Evolutionary conservation across 2,888 invertebrate species (phyloP).

Genomic region (Drosophila planitibia): DNA sequence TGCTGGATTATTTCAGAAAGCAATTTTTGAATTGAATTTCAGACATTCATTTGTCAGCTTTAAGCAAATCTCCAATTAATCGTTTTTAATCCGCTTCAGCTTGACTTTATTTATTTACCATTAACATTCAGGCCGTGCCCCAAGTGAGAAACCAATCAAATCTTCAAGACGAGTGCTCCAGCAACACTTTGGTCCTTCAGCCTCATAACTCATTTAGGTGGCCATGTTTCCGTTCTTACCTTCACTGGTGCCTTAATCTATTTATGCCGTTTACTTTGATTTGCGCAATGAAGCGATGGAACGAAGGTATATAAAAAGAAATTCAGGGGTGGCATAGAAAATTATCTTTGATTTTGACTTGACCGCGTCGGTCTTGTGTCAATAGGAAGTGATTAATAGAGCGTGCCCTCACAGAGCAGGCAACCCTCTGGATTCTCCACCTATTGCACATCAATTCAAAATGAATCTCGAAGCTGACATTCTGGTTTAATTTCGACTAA

Average conservation of each 20-base stretch:
- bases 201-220: conserved; percentile 67
- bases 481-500: conserved; percentile 74
- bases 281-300: conserved; percentile 37
- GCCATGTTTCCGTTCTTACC: conserved; percentile 59
- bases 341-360: conserved; percentile 74
- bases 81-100: conserved; percentile 23
- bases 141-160: conserved; percentile 38
- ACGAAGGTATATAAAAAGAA: neutral
- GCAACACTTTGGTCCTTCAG: conserved; percentile 28
- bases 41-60: conserved; percentile 1
- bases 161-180: conserved; percentile 22
- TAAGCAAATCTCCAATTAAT: conserved; percentile 39
- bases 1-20: neutral
- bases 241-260: conserved; percentile 53
- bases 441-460: conserved; percentile 35
- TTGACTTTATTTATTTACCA: conserved; percentile 39
- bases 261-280: conserved; percentile 74
- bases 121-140: conserved; percentile 29
- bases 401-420: conserved; percentile 30
- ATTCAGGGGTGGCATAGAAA: conserved; percentile 50
- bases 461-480: conserved; percentile 49
- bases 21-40: conserved; percentile 7
- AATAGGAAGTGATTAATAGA: conserved; percentile 76
- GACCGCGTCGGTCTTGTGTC: conserved; percentile 64
- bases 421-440: conserved; percentile 6